phyloP scores from a whole-genome alignment of 1,140 invertebrate genomes.

The Cyphomyrmex costatus region DNA sequence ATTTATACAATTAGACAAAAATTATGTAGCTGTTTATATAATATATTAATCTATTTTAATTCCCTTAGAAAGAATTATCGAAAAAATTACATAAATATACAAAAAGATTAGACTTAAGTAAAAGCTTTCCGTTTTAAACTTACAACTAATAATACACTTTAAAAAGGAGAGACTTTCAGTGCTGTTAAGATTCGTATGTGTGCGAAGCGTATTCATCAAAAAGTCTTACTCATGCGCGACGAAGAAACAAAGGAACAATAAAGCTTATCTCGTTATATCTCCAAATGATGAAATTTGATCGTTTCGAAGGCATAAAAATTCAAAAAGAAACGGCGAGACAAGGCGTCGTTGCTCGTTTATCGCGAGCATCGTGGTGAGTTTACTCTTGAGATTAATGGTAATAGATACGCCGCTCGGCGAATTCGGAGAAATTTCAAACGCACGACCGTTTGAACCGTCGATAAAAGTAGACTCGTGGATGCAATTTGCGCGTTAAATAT shows the following conservation, averaged over 20 bases:
- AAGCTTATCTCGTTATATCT: background rate
- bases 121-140: background rate
- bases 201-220: background rate
- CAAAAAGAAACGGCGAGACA: background rate
- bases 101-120: background rate
- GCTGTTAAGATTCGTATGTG: background rate
- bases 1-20: background rate
- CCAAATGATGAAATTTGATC: background rate
- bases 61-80: background rate
- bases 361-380: no score
- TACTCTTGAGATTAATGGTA: background rate
- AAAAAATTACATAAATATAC: background rate
- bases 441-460: conserved; percentile 39
- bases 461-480: background rate
- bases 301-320: background rate
- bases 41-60: background rate
- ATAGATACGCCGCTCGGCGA: background rate
- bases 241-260: background rate
- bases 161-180: background rate
- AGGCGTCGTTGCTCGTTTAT: background rate
- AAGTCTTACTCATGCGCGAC: background rate
- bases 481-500: conserved; percentile 7
- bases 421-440: conserved; percentile 1
- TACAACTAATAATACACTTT: background rate
- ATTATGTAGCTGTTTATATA: background rate